Evolutionary conservation across 2,888 invertebrate genomes (phyloP).

Genomic region (Ochlodes sylvanus): DNA sequence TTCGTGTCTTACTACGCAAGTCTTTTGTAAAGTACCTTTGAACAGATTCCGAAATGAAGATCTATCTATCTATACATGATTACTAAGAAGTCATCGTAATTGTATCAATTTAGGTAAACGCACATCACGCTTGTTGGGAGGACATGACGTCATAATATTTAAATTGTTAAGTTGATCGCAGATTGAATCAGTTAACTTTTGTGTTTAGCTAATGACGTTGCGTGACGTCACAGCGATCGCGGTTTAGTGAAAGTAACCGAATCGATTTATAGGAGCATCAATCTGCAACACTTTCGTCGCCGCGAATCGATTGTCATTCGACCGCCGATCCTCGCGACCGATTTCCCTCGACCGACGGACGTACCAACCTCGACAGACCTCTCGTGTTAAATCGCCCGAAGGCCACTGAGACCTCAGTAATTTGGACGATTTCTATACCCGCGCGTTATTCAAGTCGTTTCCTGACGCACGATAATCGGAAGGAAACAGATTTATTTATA

Average conservation of each 20-base stretch:
- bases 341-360: slow-evolving; percentile 54
- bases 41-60: too few species aligned
- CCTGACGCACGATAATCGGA: slow-evolving; percentile 43
- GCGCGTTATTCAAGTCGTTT: slow-evolving; percentile 29
- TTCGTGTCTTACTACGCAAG: too few species aligned
- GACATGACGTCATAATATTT: too few species aligned
- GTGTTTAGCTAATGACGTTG: slow-evolving; percentile 46
- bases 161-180: neutral
- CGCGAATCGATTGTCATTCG: slow-evolving; percentile 74
- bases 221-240: slow-evolving; percentile 51
- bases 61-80: too few species aligned
- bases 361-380: slow-evolving; percentile 27
- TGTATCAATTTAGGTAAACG: too few species aligned
- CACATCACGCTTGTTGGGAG: too few species aligned
- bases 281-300: slow-evolving; percentile 77
- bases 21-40: too few species aligned
- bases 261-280: slow-evolving; percentile 60
- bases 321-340: slow-evolving; percentile 55
- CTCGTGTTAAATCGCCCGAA: slow-evolving; percentile 16
- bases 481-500: slow-evolving; percentile 43
- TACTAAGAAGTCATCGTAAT: too few species aligned
- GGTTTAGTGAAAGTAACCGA: slow-evolving; percentile 71
- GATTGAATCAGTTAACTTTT: slow-evolving; percentile 15
- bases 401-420: slow-evolving; percentile 26
- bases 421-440: slow-evolving; percentile 30